Evolutionary conservation across 1,140 invertebrate species (phyloP).

Genomic region (Hormaphis cornu): DNA sequence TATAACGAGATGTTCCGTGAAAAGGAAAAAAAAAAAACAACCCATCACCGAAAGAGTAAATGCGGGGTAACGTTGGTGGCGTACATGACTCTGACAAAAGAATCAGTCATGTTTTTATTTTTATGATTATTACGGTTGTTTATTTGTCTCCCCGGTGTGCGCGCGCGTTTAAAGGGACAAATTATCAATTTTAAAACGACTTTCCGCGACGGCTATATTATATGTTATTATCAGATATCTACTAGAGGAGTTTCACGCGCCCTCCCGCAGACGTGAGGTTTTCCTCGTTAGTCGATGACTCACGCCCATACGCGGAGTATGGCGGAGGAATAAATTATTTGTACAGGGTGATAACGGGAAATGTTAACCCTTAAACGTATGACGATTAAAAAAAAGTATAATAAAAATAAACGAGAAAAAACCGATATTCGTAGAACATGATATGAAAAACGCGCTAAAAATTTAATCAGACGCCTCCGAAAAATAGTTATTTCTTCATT

Average conservation of each 20-base stretch:
- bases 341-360: no score
- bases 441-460: no score
- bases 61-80: background rate
- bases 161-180: constrained; percentile 27
- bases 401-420: no score
- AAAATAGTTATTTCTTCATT: no score
- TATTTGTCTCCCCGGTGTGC: background rate
- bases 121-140: background rate
- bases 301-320: background rate
- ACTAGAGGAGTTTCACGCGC: background rate
- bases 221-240: constrained; percentile 9
- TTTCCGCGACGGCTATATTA: background rate
- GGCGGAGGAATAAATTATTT: background rate
- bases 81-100: constrained; percentile 25
- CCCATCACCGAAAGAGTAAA: no score
- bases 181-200: constrained; percentile 30
- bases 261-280: constrained; percentile 23
- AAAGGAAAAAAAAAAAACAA: background rate
- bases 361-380: no score
- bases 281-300: constrained; percentile 18
- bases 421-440: no score
- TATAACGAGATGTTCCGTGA: background rate
- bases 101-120: constrained; percentile 21
- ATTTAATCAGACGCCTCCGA: no score
- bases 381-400: background rate